These are phyloP conservation scores for Xerus inauris DNA, from an alignment of 2,113 vertebrate species.

Conservation along the genomic window DNA sequence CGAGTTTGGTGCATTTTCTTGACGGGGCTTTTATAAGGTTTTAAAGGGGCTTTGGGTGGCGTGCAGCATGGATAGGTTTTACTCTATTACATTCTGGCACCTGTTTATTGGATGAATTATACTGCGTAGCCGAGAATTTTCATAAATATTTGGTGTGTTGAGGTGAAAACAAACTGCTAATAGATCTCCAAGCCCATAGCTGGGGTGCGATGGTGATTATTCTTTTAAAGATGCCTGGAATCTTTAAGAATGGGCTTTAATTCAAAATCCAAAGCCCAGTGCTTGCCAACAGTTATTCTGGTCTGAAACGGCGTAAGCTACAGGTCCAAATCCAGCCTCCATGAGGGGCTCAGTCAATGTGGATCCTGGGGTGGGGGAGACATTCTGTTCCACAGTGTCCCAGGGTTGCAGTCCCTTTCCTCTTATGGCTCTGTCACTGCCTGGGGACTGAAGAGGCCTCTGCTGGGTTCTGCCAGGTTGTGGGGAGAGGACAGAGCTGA, in stretches of 20 bases:
- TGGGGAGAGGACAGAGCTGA: background rate
- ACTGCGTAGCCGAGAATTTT: rapidly evolving
- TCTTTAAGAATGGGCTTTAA: background rate
- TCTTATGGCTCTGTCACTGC: rapidly evolving
- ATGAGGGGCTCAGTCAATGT: background rate
- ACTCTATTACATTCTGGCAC: background rate
- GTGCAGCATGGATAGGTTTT: background rate
- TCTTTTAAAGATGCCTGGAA: background rate
- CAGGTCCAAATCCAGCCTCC: background rate
- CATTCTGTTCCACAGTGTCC: background rate
- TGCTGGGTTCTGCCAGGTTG: rapidly evolving
- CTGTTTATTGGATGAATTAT: background rate
- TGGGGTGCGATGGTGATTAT: background rate
- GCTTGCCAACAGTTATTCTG: too few relatives aligned
- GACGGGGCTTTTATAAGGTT: background rate
- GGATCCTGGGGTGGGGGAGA: too few relatives aligned
- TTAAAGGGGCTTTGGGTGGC: background rate
- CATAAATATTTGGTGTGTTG: background rate
- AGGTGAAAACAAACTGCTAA: background rate
- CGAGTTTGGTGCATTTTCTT: background rate
- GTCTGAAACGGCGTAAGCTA: background rate
- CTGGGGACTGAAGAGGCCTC: background rate
- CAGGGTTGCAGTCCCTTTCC: too few relatives aligned
- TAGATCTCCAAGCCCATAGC: background rate
- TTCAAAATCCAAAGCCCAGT: background rate